These are phyloP conservation scores for Sinonovacula constricta DNA, from an alignment of 1,140 invertebrate genomes.

Conservation along the genomic window DNA sequence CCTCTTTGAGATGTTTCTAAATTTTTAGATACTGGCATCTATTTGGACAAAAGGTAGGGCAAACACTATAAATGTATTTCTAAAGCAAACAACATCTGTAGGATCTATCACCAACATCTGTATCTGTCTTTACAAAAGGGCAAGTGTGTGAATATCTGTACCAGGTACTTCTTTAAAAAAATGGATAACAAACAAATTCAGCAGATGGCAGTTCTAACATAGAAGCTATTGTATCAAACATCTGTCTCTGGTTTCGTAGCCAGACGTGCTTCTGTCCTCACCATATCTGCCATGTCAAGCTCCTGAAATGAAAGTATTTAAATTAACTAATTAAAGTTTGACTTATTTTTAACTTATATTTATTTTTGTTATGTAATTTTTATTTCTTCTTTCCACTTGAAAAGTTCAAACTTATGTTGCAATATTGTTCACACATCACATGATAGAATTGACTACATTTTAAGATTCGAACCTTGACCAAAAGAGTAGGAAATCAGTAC, in stretches of 20 bases:
- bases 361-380: not conserved
- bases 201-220: not conserved
- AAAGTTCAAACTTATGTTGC: not conserved
- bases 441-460: no score
- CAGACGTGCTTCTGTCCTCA: constrained; percentile 87
- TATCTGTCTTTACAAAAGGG: not conserved
- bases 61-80: no score
- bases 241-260: constrained; percentile 85
- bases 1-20: no score
- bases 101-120: not conserved
- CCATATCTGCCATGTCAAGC: constrained; percentile 95
- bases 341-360: not conserved
- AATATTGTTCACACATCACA: no score
- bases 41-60: no score
- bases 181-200: not conserved
- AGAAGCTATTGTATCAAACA: constrained; percentile 56
- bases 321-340: not conserved
- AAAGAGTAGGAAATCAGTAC: no score
- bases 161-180: not conserved
- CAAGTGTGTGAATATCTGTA: not conserved
- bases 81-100: not conserved
- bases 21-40: no score
- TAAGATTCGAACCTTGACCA: no score
- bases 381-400: not conserved
- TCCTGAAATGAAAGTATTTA: constrained; percentile 83